phyloP scores from a whole-genome alignment of 2,113 vertebrate genomes.

The Lepus americanus region DNA sequence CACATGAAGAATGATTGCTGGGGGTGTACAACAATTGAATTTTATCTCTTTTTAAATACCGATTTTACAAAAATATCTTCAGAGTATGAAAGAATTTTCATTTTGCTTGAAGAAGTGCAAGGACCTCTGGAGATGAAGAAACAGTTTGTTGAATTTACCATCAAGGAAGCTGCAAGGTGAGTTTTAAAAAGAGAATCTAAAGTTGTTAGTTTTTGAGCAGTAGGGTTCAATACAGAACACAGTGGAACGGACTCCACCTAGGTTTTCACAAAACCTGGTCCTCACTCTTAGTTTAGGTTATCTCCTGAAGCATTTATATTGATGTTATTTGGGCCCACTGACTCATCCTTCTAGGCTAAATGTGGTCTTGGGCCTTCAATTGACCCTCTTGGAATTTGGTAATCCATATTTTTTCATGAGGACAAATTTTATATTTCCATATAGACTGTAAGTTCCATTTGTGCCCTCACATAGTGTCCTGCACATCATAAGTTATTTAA shows the following conservation, averaged over 20 bases:
- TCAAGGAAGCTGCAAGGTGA: constrained; percentile 97
- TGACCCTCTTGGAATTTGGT: constrained; percentile 2
- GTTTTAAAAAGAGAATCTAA: constrained; percentile 59
- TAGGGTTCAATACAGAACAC: not conserved
- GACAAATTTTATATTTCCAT: not conserved
- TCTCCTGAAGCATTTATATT: not conserved
- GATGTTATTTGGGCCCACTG: not conserved
- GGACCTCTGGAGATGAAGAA: constrained; percentile 93
- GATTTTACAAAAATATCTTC: constrained; percentile 68
- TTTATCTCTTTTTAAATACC: constrained; percentile 42
- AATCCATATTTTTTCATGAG: not conserved
- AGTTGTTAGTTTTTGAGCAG: not conserved
- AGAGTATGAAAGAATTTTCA: constrained; percentile 95
- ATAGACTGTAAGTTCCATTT: not conserved
- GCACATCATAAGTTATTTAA: not conserved
- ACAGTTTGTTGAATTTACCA: constrained; percentile 97
- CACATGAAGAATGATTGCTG: not conserved
- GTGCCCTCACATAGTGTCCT: not conserved
- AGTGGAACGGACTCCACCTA: not conserved
- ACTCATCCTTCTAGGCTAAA: not conserved
- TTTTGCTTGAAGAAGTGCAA: constrained; percentile 95
- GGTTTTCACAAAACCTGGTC: constrained; percentile 16
- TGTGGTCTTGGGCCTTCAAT: not conserved
- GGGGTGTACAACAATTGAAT: constrained; percentile 3
- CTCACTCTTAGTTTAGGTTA: not conserved